Evolutionary conservation across 2,888 invertebrate genomes (phyloP).

Genomic region (Heteromyza rotundicornis): DNA sequence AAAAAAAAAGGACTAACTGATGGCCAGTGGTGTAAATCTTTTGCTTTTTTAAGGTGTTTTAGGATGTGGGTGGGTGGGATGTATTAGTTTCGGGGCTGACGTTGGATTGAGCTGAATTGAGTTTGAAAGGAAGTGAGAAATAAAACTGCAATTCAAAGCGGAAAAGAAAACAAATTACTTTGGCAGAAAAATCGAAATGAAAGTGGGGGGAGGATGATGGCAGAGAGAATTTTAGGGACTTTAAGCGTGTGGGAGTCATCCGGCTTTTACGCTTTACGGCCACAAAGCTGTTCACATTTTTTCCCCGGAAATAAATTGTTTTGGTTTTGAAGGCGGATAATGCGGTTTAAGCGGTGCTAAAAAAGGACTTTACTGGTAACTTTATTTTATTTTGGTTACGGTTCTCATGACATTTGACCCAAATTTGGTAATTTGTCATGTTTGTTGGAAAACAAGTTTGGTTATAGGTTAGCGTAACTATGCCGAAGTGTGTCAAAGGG

Average conservation of each 20-base stretch:
- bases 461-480: no score
- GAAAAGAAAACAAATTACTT: slow-evolving; percentile 6
- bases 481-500: neutral
- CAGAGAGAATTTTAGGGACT: no score
- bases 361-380: neutral
- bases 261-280: no score
- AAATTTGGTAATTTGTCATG: neutral
- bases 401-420: neutral
- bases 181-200: neutral
- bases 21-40: slow-evolving; percentile 43
- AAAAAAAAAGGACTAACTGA: neutral
- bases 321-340: neutral
- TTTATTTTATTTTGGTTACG: neutral
- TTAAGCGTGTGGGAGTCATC: no score
- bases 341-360: neutral
- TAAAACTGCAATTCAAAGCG: slow-evolving; percentile 1
- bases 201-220: neutral
- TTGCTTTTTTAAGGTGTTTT: slow-evolving; percentile 37
- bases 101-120: neutral
- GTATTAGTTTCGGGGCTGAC: neutral
- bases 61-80: neutral
- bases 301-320: neutral
- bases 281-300: neutral
- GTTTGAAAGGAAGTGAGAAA: no score
- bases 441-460: neutral